Conservation (phyloP, 2,113 vertebrate genomes). For the Xiphophorus couchianus region DNA sequence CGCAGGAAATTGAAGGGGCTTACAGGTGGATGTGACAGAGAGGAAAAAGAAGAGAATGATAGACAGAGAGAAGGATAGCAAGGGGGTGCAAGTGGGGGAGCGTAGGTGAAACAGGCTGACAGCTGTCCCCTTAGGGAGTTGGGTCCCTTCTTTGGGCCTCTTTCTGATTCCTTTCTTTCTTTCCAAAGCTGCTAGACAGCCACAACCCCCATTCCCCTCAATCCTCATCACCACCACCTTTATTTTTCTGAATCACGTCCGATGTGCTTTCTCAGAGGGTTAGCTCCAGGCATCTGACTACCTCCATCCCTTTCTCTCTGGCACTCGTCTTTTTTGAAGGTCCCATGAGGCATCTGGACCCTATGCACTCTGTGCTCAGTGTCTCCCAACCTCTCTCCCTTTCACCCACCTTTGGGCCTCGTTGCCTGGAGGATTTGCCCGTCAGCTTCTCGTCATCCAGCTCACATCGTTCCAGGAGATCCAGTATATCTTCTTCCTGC, state of each 20-base stretch:
- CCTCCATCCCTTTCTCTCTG: conserved; percentile 38
- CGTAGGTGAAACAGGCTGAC: conserved; percentile 65
- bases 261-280: conserved; percentile 61
- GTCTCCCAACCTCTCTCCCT: conserved; percentile 10
- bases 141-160: conserved; percentile 60
- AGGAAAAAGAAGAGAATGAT: conserved; percentile 44
- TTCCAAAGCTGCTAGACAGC: conserved; percentile 25
- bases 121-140: conserved; percentile 68
- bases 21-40: conserved; percentile 65
- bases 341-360: conserved; percentile 58
- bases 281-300: conserved; percentile 62
- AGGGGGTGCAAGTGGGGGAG: conserved; percentile 10
- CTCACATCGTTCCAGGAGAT: conserved; percentile 96
- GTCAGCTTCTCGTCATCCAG: conserved; percentile 96
- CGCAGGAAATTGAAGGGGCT: conserved; percentile 61
- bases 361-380: conserved; percentile 6
- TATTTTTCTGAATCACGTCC: conserved; percentile 65
- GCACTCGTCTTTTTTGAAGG: conserved; percentile 42
- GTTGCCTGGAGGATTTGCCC: conserved; percentile 87
- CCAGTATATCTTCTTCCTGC: conserved; percentile 97
- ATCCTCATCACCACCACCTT: conserved; percentile 13
- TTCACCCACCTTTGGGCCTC: conserved; percentile 84
- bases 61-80: conserved; percentile 61
- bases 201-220: too few relatives aligned
- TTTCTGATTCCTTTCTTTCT: conserved; percentile 61